Conservation (phyloP, 2,888 invertebrate species). For the Actias luna region DNA sequence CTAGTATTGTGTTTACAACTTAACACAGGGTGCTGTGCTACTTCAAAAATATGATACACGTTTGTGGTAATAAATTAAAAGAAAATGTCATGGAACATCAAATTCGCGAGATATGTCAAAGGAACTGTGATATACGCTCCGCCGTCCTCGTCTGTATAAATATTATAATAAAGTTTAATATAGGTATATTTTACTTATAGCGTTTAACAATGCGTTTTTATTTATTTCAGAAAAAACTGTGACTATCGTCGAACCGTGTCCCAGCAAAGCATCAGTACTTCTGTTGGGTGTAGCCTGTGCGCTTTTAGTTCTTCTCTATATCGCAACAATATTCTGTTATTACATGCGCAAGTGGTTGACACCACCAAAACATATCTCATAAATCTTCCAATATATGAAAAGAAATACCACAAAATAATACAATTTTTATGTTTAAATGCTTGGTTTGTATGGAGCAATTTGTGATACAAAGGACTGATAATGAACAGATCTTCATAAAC, state of each 20-base stretch:
- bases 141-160: too few species aligned
- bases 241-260: constrained; percentile 94
- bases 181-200: background rate
- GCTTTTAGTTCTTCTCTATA: constrained; percentile 92
- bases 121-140: too few species aligned
- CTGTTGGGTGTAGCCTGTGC: constrained; percentile 95
- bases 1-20: too few species aligned
- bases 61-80: too few species aligned
- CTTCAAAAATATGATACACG: too few species aligned
- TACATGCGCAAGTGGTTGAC: constrained; percentile 96
- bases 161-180: too few species aligned
- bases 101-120: too few species aligned
- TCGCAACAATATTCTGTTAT: constrained; percentile 95
- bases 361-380: constrained; percentile 89
- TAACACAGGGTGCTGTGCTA: too few species aligned
- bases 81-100: too few species aligned
- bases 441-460: constrained; percentile 51
- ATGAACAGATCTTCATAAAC: constrained; percentile 39
- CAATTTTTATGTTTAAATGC: constrained; percentile 32
- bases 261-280: constrained; percentile 94
- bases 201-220: constrained; percentile 14
- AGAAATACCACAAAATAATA: constrained; percentile 28
- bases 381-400: constrained; percentile 37
- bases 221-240: constrained; percentile 90
- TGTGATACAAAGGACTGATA: constrained; percentile 75